These are phyloP conservation scores for Lepeophtheirus nordmannii DNA, from an alignment of 2,888 invertebrate species.

Conservation along the genomic window DNA sequence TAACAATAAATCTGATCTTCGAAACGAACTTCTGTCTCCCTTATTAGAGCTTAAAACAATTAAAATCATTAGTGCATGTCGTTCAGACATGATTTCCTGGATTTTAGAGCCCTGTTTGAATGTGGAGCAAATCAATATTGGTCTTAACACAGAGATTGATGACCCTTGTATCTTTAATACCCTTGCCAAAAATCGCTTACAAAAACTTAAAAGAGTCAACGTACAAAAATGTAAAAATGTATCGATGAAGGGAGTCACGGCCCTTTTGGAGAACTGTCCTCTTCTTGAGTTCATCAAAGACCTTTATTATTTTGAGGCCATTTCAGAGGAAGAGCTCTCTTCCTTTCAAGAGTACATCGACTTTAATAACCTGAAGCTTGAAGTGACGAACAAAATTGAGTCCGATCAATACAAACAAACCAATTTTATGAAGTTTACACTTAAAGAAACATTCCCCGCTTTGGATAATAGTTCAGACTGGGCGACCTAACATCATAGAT, in stretches of 20 bases:
- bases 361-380: constrained; percentile 5
- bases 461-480: not conserved
- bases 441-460: constrained; percentile 11
- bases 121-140: constrained; percentile 8
- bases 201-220: not conserved
- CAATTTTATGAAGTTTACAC: constrained; percentile 10
- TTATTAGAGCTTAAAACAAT: constrained; percentile 8
- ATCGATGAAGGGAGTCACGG: constrained; percentile 5
- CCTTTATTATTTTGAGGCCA: constrained; percentile 1
- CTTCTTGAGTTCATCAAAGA: not conserved
- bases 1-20: not conserved
- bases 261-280: constrained; percentile 7
- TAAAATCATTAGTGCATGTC: constrained; percentile 8
- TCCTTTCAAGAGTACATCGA: not conserved
- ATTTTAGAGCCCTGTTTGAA: constrained; percentile 10
- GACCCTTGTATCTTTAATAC: not conserved
- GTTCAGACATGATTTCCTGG: not conserved
- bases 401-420: not conserved
- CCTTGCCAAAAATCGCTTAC: constrained; percentile 7
- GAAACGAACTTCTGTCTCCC: constrained; percentile 2
- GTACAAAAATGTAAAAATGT: constrained; percentile 10
- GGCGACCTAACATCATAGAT: not conserved
- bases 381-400: not conserved
- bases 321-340: constrained; percentile 6
- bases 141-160: constrained; percentile 3